Percentiles rank a stretch among this genome's conserved stretches.
These are phyloP conservation scores for Rhagium mordax DNA, from an alignment of 2,888 invertebrate species.

Conservation along the genomic window DNA sequence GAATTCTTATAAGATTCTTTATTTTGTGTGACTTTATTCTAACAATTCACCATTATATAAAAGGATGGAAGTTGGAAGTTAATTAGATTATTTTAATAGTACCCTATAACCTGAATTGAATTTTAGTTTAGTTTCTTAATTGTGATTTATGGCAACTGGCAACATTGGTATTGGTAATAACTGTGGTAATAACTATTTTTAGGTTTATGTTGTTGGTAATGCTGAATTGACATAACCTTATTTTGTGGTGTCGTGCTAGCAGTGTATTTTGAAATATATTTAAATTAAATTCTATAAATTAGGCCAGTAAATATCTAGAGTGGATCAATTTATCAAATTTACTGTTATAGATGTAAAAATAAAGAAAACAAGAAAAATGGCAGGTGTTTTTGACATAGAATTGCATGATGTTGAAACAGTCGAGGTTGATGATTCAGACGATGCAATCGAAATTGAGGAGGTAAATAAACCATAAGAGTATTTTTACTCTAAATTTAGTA, in stretches of 20 bases:
- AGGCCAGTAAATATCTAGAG: neutral
- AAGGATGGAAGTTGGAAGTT: too few species aligned
- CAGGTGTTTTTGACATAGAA: slow-evolving; percentile 95
- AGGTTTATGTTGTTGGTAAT: slow-evolving; percentile 50
- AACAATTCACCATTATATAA: too few species aligned
- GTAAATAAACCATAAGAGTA: slow-evolving; percentile 72
- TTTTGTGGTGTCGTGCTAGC: slow-evolving; percentile 55
- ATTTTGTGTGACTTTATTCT: too few species aligned
- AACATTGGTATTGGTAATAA: too few species aligned
- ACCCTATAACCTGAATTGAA: too few species aligned
- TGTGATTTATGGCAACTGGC: too few species aligned
- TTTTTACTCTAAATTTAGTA: neutral
- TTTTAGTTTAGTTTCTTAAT: too few species aligned
- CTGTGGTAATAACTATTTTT: too few species aligned
- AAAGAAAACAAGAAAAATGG: slow-evolving; percentile 71
- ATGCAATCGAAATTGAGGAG: slow-evolving; percentile 90
- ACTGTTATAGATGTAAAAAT: slow-evolving; percentile 46
- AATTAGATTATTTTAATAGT: too few species aligned
- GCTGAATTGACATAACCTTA: slow-evolving; percentile 57
- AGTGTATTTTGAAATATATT: slow-evolving; percentile 32
- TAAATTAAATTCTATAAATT: neutral
- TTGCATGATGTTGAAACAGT: slow-evolving; percentile 80
- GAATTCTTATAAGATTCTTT: too few species aligned
- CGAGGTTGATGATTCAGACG: slow-evolving; percentile 83
- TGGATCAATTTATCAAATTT: slow-evolving; percentile 36